These are phyloP conservation scores for Ceuthmochares aereus DNA, from an alignment of 2,113 vertebrate species.

Conservation along the genomic window DNA sequence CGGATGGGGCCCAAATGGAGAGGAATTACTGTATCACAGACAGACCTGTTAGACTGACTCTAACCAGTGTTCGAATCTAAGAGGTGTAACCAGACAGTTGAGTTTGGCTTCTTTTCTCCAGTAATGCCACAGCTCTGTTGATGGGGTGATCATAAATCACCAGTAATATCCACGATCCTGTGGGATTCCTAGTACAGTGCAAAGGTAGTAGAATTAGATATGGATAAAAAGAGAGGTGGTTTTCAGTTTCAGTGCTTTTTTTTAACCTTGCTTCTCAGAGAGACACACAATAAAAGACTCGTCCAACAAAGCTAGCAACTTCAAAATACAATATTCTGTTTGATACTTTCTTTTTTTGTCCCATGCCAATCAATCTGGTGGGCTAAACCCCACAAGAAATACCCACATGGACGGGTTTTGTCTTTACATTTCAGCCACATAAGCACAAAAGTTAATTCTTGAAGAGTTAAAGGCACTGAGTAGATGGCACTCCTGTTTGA, in stretches of 20 bases:
- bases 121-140: neutral
- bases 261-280: neutral
- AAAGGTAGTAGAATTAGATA: neutral
- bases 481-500: neutral
- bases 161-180: neutral
- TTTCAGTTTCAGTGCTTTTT: neutral
- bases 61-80: neutral
- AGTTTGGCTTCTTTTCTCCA: slow-evolving; percentile 11
- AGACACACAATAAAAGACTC: neutral
- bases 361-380: neutral
- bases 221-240: neutral
- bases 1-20: slow-evolving; percentile 40
- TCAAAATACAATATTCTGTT: slow-evolving; percentile 10
- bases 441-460: neutral
- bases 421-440: neutral
- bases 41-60: slow-evolving; percentile 11
- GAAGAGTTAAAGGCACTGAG: neutral
- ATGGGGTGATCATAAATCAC: neutral
- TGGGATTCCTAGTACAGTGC: neutral
- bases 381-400: neutral
- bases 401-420: neutral
- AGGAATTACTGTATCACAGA: slow-evolving; percentile 50
- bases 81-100: neutral
- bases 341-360: neutral
- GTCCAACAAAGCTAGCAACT: neutral